A percentile compares a stretch with the other conserved stretches of the same genome.
Evolutionary conservation across 2,888 invertebrate genomes (phyloP).

Genomic region (Trissolcus japonicus): DNA sequence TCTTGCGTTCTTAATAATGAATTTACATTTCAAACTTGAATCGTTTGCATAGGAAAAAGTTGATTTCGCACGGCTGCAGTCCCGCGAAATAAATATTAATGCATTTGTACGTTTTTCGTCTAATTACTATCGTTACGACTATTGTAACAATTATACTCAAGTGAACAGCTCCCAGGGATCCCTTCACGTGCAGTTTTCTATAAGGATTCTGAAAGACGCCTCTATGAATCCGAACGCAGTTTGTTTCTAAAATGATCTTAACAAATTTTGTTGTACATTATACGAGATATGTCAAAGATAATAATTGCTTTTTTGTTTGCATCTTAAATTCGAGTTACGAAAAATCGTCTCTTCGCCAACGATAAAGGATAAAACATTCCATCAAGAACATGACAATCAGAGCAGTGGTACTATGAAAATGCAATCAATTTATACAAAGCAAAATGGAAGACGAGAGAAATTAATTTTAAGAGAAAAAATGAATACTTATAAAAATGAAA

Average conservation of each 20-base stretch:
- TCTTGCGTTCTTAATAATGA: conserved; percentile 39
- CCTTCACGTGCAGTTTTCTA: conserved; percentile 25
- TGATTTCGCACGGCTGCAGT: conserved; percentile 24
- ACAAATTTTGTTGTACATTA: conserved; percentile 42
- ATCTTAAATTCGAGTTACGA: not conserved
- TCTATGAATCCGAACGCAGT: conserved; percentile 5
- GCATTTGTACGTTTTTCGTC: conserved; percentile 44
- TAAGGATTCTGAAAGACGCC: not conserved
- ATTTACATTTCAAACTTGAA: conserved; percentile 50
- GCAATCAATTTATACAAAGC: conserved; percentile 2
- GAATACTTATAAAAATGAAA: not conserved
- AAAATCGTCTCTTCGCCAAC: too few species aligned
- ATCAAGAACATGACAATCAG: not conserved
- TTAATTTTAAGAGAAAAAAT: not conserved
- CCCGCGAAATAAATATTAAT: conserved; percentile 35
- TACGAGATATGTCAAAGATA: conserved; percentile 51
- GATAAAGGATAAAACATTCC: not conserved
- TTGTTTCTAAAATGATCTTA: conserved; percentile 13
- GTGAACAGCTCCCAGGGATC: conserved; percentile 19
- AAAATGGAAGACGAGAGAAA: not conserved
- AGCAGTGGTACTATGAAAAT: too few species aligned
- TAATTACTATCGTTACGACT: conserved; percentile 44
- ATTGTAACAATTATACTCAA: conserved; percentile 43
- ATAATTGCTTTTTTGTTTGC: conserved; percentile 23
- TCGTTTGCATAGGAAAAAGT: conserved; percentile 41